Percentiles rank a stretch among this genome's conserved stretches.
phyloP scores from a whole-genome alignment of 2,797 vertebrate species.

The Phataginus tetradactyla region DNA sequence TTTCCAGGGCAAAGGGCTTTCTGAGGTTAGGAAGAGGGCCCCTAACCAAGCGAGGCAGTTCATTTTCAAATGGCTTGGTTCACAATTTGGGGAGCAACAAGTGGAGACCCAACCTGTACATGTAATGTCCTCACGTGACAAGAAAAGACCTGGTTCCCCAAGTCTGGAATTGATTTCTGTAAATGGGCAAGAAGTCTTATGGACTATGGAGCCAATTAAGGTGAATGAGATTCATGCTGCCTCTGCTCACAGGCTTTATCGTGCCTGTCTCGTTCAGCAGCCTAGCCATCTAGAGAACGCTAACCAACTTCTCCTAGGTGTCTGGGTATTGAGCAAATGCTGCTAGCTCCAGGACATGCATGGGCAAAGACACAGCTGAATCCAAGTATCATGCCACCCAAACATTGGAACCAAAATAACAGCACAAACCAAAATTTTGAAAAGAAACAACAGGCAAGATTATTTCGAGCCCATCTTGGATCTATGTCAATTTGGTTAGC shows the following conservation, averaged over 20 bases:
- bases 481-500: conserved; percentile 73
- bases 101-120: neutral
- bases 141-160: conserved; percentile 10
- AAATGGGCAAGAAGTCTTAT: neutral
- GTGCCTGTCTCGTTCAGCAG: neutral
- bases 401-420: conserved; percentile 49
- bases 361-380: conserved; percentile 57
- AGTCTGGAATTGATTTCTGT: neutral
- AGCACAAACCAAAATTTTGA: conserved; percentile 46
- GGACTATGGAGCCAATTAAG: neutral
- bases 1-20: conserved; percentile 24
- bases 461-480: conserved; percentile 55
- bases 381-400: conserved; percentile 72
- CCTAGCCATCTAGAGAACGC: neutral
- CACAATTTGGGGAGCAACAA: neutral
- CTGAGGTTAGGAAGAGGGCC: neutral
- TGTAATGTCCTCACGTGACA: neutral
- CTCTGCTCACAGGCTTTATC: neutral
- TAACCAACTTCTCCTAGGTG: neutral
- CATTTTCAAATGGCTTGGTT: conserved; percentile 30
- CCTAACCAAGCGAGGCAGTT: conserved; percentile 17
- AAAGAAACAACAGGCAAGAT: conserved; percentile 71
- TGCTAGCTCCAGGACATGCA: conserved; percentile 75
- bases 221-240: neutral
- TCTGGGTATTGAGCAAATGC: conserved; percentile 69